Percentiles rank a stretch among this genome's conserved stretches.
phyloP scores from a whole-genome alignment of 2,888 invertebrate species.

The Tetheella fluctuosa region DNA sequence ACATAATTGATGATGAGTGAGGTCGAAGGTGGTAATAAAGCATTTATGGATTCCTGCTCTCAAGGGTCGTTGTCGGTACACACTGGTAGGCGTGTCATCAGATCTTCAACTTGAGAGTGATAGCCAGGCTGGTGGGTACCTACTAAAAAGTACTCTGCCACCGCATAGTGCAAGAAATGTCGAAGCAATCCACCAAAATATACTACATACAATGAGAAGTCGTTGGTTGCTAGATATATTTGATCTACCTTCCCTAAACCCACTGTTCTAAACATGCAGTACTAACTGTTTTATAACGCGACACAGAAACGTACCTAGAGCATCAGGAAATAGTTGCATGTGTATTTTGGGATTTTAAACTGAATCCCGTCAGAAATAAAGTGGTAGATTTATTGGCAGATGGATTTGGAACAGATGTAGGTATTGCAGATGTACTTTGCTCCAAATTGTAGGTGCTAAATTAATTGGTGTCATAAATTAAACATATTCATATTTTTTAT shows the following conservation, averaged over 20 bases:
- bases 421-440: neutral
- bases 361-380: neutral
- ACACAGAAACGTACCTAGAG: constrained; percentile 15
- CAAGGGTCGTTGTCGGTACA: no score
- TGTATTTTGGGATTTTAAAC: constrained; percentile 7
- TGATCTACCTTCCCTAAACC: neutral
- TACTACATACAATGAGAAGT: no score
- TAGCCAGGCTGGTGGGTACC: no score
- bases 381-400: constrained; percentile 10
- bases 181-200: no score
- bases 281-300: constrained; percentile 20
- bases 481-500: neutral
- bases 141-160: no score
- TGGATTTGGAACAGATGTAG: constrained; percentile 7
- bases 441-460: neutral
- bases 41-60: no score
- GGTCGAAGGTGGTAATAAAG: no score
- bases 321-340: constrained; percentile 22
- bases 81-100: no score
- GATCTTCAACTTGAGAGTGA: no score
- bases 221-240: neutral
- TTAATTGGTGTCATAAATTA: neutral
- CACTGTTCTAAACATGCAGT: constrained; percentile 3
- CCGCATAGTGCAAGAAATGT: no score
- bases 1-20: no score